These are phyloP conservation scores for Xerus rutilus DNA, from an alignment of 2,797 vertebrate genomes.

Conservation along the genomic window DNA sequence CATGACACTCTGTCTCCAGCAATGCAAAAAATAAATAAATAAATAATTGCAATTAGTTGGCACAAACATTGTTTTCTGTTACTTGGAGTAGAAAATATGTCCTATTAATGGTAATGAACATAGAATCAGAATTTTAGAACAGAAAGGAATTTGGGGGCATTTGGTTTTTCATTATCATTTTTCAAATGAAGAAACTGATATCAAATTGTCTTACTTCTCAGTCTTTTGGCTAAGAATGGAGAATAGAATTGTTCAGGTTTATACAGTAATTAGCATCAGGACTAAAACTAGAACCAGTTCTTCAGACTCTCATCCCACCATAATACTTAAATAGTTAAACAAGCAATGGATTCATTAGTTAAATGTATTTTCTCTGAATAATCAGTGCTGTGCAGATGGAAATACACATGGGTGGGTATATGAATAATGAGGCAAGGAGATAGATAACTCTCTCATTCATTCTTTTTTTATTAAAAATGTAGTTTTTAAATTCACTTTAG, in stretches of 20 bases:
- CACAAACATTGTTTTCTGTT: not conserved
- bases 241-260: not conserved
- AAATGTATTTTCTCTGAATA: not conserved
- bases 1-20: not conserved
- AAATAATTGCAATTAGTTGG: not conserved
- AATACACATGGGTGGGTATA: not conserved
- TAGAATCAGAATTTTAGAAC: constrained; percentile 55
- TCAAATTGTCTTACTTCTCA: not conserved
- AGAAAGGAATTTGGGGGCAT: constrained; percentile 1
- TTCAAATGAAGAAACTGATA: not conserved
- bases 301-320: not conserved
- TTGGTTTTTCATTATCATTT: constrained; percentile 35
- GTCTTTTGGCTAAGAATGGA: not conserved
- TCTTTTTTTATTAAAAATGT: not conserved
- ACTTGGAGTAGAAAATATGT: not conserved
- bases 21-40: not conserved
- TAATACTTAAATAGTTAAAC: not conserved
- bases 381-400: not conserved
- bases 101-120: not conserved
- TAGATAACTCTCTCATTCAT: not conserved
- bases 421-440: not conserved
- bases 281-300: not conserved
- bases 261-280: not conserved
- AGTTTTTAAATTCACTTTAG: not conserved
- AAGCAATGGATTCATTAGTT: not conserved